phyloP scores from a whole-genome alignment of 2,797 vertebrate species.

The Fistularia tabacaria region DNA sequence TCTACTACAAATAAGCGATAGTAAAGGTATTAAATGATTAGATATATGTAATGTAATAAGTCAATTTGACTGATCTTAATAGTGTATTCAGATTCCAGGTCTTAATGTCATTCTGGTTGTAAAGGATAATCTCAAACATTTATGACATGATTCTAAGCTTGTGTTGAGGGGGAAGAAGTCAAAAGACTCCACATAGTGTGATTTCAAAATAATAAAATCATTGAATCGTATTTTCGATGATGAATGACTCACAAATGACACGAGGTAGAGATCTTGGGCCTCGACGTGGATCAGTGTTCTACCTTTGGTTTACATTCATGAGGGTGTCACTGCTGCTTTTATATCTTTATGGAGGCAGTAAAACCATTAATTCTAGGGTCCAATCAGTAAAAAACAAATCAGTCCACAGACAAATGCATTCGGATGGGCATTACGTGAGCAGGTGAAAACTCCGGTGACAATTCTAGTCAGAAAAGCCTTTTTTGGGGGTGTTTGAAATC shows the following conservation, averaged over 20 bases:
- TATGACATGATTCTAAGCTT: too few species aligned
- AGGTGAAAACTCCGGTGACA: conserved; percentile 19
- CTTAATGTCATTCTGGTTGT: too few species aligned
- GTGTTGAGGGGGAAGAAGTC: too few species aligned
- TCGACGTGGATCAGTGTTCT: conserved; percentile 21
- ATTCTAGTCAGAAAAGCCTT: conserved; percentile 13
- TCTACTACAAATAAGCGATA: too few species aligned
- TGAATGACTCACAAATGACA: background rate
- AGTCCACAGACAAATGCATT: background rate
- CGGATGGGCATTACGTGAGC: conserved; percentile 2
- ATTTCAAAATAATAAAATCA: too few species aligned
- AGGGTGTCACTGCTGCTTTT: conserved; percentile 11
- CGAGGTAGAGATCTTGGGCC: background rate
- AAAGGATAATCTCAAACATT: too few species aligned
- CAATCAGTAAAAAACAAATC: conserved; percentile 17
- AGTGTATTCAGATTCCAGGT: too few species aligned
- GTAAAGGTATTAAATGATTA: too few species aligned
- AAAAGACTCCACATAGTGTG: too few species aligned
- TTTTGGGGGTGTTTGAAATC: conserved; percentile 19
- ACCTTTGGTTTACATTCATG: conserved; percentile 39
- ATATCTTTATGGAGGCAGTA: conserved; percentile 50
- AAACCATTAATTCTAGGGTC: conserved; percentile 35
- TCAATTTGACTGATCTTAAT: too few species aligned
- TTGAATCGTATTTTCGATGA: too few species aligned
- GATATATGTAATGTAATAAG: too few species aligned